Conservation (phyloP, 2,797 vertebrate genomes). For the Platalea minor region DNA sequence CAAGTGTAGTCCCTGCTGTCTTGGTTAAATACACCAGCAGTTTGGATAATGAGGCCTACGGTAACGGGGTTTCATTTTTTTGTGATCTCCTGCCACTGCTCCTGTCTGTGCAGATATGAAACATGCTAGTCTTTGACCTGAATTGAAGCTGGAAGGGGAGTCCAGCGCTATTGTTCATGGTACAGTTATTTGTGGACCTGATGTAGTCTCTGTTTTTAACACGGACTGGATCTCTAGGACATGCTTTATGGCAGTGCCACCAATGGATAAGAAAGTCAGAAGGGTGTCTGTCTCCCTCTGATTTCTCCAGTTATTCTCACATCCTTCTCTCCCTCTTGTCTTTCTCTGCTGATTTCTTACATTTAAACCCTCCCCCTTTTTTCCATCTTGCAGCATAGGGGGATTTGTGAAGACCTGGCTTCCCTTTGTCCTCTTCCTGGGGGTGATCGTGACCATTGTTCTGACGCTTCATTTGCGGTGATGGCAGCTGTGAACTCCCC, state of each 20-base stretch:
- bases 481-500: conserved; percentile 37
- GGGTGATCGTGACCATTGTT: conserved; percentile 81
- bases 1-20: not conserved
- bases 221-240: not conserved
- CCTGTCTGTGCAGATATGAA: not conserved
- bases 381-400: conserved; percentile 77
- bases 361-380: not conserved
- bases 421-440: conserved; percentile 88
- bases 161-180: not conserved
- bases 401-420: conserved; percentile 96
- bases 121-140: not conserved
- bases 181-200: not conserved
- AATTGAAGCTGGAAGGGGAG: not conserved
- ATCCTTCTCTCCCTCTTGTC: not conserved
- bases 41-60: rapidly evolving
- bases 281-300: not conserved
- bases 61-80: not conserved
- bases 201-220: not conserved
- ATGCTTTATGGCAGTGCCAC: not conserved
- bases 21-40: not conserved
- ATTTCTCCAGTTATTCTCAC: not conserved
- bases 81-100: not conserved
- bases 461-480: conserved; percentile 88
- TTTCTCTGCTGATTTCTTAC: not conserved
- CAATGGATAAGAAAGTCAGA: not conserved